Base-by-base conservation (phyloP, 2,888 invertebrate species). In the Camponotus fellah region DNA sequence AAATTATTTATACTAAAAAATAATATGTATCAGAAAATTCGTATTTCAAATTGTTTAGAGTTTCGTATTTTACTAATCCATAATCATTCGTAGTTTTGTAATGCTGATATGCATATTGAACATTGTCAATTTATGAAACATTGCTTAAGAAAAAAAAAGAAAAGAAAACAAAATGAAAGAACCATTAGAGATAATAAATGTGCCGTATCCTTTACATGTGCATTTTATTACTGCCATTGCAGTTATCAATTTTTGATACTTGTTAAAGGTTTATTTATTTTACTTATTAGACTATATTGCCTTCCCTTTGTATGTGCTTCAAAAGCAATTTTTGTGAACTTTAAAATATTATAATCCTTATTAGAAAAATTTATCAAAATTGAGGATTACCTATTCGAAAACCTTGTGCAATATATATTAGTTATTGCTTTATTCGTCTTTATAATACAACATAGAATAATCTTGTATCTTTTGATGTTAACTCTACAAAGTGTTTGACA, bases 131-230 rank as follows among this genome's bases (percentile, higher is more conserved):
- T 77, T 77, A 77, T 43, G 69, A 77, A 56, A 40, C 26, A 43
- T 40, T 56, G 69, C 53, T 77, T 77, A 21, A 75, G 34, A 64
- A 64, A 21, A 53, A 64, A n/a, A 34, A 75, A 40, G 14, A 76
- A 53, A 65, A 37, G 66, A 53, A 77, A 68, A 56, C 40, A 40
- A n/a, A 66, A 56, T 43, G 53, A 77, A 77, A 66, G 26, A 77
- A 77, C 37, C 49, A 76, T 53, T 76, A 77, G 10, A 77, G 40
- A 68, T 77, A 77, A 77, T 77, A 77, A 77, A 77, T 77, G 77
- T 77, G 77, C 69, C 77, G 69, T 77, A 77, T 77, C 77, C 77
- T 77, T 77, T 77, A 77, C 5, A 56, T 68, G 69, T 68, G 77
- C 77, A 77, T 77, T 77, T 77, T 56, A 77, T 77, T 77, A 40